Evolutionary conservation across 2,797 vertebrate species (phyloP), one percentile per base, ranked within the genome.

Genomic region (Masticophis lateralis): DNA sequence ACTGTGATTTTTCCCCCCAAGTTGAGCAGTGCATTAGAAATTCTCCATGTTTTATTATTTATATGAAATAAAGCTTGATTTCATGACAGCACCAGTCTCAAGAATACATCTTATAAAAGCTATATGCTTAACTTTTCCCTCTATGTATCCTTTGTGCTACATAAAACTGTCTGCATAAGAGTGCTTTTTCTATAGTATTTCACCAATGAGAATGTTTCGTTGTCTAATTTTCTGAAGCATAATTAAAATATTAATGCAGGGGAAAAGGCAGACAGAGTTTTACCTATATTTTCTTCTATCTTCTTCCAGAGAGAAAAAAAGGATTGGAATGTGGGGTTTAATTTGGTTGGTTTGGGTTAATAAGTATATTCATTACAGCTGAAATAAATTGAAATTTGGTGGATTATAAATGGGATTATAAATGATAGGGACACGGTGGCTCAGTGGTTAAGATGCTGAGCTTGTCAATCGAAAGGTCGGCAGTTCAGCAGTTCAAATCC

Each of bases 371-470:
- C 69, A 27, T 59, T 93, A 91, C 51, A 88, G 14, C 10, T 93
- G 90, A 94, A 93, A 94, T 66, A 53, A 90, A 94, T 0, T 28
- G 66, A 69, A 20, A 87, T 83, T 86, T 22, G 88, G 69, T 74
- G 92, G 61, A 87, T 47, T 5, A 10, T 92, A 91, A 92, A 92
- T 37, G 10, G 37, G 37, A 37, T 37, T 37, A 37, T 37, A 37
- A 37, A 37, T 37, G 37, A 37, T 37, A 37, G 37, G 37, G 37
- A 37, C 37, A 37, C 2, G 37, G 37, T 37, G 37, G 37, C 37
- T 37, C 37, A 37, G 37, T 37, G 37, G 37, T 2, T 37, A 37
- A 37, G 37, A 37, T 37, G 37, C 37, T 37, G 37, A 37, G 37
- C 37, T 37, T 37, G 37, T 37, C 37, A 37, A 37, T 37, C 37